Evolutionary conservation across 2,888 invertebrate genomes (phyloP).

Genomic region (Melanostoma scalare): DNA sequence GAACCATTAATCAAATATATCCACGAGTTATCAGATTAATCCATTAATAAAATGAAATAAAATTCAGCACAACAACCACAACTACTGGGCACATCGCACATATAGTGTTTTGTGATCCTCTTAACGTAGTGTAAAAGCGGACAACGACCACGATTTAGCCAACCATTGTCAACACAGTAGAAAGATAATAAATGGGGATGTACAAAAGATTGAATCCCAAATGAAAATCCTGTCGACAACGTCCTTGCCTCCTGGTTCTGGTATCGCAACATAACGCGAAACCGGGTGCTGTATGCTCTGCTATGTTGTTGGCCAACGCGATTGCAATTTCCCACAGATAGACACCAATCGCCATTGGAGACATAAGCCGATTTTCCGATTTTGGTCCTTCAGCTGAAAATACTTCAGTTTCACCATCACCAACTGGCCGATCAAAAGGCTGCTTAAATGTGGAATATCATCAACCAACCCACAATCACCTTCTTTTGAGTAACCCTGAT

Average conservation of each 20-base stretch:
- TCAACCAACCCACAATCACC: constrained; percentile 74
- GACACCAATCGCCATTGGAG: constrained; percentile 76
- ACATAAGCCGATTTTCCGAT: constrained; percentile 81
- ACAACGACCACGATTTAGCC: constrained; percentile 50
- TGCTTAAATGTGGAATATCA: constrained; percentile 52
- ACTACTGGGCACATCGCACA: constrained; percentile 16
- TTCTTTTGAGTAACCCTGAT: constrained; percentile 34
- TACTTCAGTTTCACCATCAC: constrained; percentile 40
- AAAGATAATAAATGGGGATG: constrained; percentile 58
- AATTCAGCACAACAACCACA: constrained; percentile 67
- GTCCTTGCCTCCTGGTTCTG: constrained; percentile 46
- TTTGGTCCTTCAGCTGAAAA: constrained; percentile 69
- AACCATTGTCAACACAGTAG: constrained; percentile 38
- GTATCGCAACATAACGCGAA: constrained; percentile 65
- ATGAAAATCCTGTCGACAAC: constrained; percentile 52
- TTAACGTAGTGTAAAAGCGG: constrained; percentile 60
- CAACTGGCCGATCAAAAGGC: constrained; percentile 52
- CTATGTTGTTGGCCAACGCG: constrained; percentile 46
- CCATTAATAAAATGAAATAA: constrained; percentile 58
- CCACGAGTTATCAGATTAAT: constrained; percentile 71
- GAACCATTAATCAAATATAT: constrained; percentile 70
- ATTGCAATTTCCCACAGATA: constrained; percentile 71
- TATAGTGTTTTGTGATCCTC: constrained; percentile 56
- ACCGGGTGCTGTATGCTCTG: constrained; percentile 62
- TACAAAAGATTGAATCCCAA: constrained; percentile 39